Percentiles rank a stretch among this genome's conserved stretches.
Evolutionary conservation across 2,888 invertebrate species (phyloP).

Genomic region (Strigamia crassipes): DNA sequence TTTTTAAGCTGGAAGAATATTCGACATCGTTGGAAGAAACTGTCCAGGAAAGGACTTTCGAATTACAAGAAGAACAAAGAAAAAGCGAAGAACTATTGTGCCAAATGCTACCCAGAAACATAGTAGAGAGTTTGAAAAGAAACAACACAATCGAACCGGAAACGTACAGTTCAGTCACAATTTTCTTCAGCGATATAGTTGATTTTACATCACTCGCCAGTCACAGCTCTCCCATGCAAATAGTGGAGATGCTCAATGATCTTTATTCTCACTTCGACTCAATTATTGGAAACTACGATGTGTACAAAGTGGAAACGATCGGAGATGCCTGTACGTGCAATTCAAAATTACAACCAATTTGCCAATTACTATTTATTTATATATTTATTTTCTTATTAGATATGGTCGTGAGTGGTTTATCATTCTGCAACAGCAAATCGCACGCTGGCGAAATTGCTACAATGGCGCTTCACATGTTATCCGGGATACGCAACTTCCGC

Average conservation of each 20-base stretch:
- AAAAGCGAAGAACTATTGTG: neutral
- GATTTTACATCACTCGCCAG: neutral
- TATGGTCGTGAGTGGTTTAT: slow-evolving; percentile 1
- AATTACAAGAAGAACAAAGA: slow-evolving; percentile 2
- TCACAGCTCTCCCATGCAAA: slow-evolving; percentile 72
- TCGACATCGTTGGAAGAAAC: neutral
- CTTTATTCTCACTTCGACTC: slow-evolving; percentile 94
- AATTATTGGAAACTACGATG: slow-evolving; percentile 90
- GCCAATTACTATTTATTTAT: too few relatives aligned
- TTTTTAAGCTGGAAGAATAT: neutral
- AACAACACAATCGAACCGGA: neutral
- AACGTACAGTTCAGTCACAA: slow-evolving; percentile 10
- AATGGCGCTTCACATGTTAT: slow-evolving; percentile 81
- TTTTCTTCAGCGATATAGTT: slow-evolving; percentile 7
- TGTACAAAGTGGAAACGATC: slow-evolving; percentile 94
- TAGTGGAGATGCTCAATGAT: slow-evolving; percentile 12
- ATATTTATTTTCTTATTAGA: neutral
- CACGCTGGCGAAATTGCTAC: slow-evolving; percentile 83
- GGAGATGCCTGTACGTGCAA: slow-evolving; percentile 69
- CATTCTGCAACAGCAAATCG: slow-evolving; percentile 68
- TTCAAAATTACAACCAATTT: slow-evolving; percentile 55
- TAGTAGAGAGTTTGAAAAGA: neutral
- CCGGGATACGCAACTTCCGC: slow-evolving; percentile 76
- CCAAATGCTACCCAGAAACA: slow-evolving; percentile 7
- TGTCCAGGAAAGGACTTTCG: neutral